phyloP scores from a whole-genome alignment of 2,888 invertebrate genomes.

The Agonopterix heracliana region DNA sequence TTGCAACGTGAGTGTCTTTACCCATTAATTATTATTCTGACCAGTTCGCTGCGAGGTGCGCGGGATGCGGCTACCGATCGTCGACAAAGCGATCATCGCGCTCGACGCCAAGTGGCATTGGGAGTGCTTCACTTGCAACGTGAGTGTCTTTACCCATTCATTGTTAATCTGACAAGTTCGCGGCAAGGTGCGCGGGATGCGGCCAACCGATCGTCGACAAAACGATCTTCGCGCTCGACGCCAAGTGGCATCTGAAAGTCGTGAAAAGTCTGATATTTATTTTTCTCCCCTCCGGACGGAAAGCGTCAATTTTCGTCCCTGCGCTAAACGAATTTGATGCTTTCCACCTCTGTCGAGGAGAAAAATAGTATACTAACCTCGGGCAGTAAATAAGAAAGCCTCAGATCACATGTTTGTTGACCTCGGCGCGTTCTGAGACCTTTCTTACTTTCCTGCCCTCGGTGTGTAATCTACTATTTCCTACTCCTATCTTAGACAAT shows the following conservation, averaged over 20 bases:
- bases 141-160: slow-evolving; percentile 59
- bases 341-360: too few relatives aligned
- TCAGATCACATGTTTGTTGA: too few relatives aligned
- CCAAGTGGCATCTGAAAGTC: slow-evolving; percentile 95
- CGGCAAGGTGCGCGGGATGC: slow-evolving; percentile 91
- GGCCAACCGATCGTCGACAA: slow-evolving; percentile 86
- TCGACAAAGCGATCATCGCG: slow-evolving; percentile 90
- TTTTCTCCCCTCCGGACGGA: neutral
- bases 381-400: too few relatives aligned
- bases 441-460: too few relatives aligned
- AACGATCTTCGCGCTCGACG: slow-evolving; percentile 91
- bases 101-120: slow-evolving; percentile 96
- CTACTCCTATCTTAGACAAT: too few relatives aligned
- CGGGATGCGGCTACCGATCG: slow-evolving; percentile 87
- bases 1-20: slow-evolving; percentile 86
- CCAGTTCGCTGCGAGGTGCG: slow-evolving; percentile 92
- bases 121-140: slow-evolving; percentile 96
- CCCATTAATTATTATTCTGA: slow-evolving; percentile 82
- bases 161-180: slow-evolving; percentile 92
- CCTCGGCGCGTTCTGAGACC: too few relatives aligned
- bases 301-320: too few relatives aligned
- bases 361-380: too few relatives aligned
- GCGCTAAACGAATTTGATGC: too few relatives aligned
- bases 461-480: too few relatives aligned
- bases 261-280: too few relatives aligned